Base-by-base conservation (phyloP, 2,888 invertebrate species). In the Leptarthrus brevirostris region DNA sequence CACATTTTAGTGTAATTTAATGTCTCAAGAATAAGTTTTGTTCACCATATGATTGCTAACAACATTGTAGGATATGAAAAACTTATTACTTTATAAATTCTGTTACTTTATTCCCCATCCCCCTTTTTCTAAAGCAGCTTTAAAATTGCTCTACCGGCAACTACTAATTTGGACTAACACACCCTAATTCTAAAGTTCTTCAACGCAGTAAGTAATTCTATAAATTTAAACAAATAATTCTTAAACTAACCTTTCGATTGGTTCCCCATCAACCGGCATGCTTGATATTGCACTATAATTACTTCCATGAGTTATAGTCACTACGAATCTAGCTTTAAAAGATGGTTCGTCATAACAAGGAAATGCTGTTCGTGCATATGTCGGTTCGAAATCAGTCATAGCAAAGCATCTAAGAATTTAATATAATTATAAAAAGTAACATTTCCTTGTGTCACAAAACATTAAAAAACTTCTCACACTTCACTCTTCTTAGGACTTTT, bases 401-500 rank as follows among this genome's bases (percentile, higher is more conserved):
- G 64, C 64, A 14, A 64, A 36, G 18, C 64, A 64, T 14, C 64
- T 64, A 12, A 3, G 24, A 54, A 26, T n/a, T 20, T 20, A 16
- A 49, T 20, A 49, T 16, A 8, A 16, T 16, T 8, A 16, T 49
- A 14, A n/a, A 49, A 18, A 49, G 5, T 8, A 18, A 49, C 8
- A 6, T 49, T 20, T 47, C 3, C 47, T 49, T n/a, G n/a, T n/a
- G 54, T 12, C 6, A 72, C 44, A 40, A 0, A 66, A n/a, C n/a
- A n/a, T 3, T 16, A 12, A 16, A 6, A 18, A 86, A 44, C 88
- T 87, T 6, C 52, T 52, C 16, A 52, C 18, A 52, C 20, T 22
- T 20, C 22, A 16, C 20, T 20, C 8, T 18, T 18, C 18, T 52
- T 10, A 1, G 4, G 5, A 52, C 5, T 52, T 18, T 6, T 10